Evolutionary conservation across 2,113 vertebrate genomes (phyloP), one percentile per base, ranked within the genome.

Genomic region (Setophaga coronata): DNA sequence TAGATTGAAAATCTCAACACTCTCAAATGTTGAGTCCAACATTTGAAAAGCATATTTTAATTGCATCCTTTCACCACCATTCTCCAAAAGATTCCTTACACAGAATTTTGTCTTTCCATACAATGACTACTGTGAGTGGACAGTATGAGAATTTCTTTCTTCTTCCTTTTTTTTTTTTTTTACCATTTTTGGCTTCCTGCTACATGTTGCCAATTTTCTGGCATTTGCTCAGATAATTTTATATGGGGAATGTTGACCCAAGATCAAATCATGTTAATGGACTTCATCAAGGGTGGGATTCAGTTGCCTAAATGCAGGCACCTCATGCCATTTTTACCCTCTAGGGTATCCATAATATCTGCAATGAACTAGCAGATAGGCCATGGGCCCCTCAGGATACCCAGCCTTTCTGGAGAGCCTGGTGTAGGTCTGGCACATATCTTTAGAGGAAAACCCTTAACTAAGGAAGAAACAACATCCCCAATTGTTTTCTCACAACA

Each of bases 1-100:
- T 45, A 95, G 93, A 97, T 40, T 95, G 93, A 97, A 97, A 96
- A 94, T 85, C 89, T 96, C 93, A 95, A 89, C 90, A 95, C 79
- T 66, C 54, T 89, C 56, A 50, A 72, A 82, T 76, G 38, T 90
- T 70, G 73, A 16, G 34, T 64, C 74, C 91, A 95, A 77, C 65
- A 85, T 62, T 64, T 66, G 67, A 92, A 92, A 89, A 90, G 18
- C 33, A 31, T 62, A 93, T 91, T 96, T 96, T 85, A 82, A 90
- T 92, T 95, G 78, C 72, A 91, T 65, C 79, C n/a, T 97, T 95
- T 97, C 85, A 87, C 82, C 51, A 82, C 76, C 92, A 25, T 76
- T 89, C 72, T 97, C 89, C 85, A 90, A 95, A 96, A 90, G 20
- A 79, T 34, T 64, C 65, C 91, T 96, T 93, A 84, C 64, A 73